These are phyloP conservation scores for Halcyon malimbica DNA, from an alignment of 2,113 vertebrate species.

Conservation along the genomic window DNA sequence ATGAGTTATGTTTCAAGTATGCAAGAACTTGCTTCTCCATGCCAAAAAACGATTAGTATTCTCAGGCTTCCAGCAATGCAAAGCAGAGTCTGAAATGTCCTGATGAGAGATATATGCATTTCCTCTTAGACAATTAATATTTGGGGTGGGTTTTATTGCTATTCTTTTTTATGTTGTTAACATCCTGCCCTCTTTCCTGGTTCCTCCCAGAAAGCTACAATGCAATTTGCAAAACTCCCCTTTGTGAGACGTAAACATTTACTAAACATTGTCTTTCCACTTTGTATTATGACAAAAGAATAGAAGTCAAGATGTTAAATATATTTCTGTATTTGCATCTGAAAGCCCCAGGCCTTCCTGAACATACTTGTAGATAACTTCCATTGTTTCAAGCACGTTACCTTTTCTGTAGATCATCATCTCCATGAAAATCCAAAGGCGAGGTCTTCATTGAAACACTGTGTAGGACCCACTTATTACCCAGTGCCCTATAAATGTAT, in stretches of 20 bases:
- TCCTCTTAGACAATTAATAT: slow-evolving; percentile 73
- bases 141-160: slow-evolving; percentile 70
- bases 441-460: neutral
- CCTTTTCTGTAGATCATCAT: slow-evolving; percentile 24
- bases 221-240: slow-evolving; percentile 57
- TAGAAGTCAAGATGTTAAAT: slow-evolving; percentile 66
- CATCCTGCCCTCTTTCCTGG: slow-evolving; percentile 70
- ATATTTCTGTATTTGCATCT: slow-evolving; percentile 61
- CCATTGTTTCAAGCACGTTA: neutral
- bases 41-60: slow-evolving; percentile 61
- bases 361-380: slow-evolving; percentile 43
- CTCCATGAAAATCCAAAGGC: neutral
- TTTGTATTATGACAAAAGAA: slow-evolving; percentile 64
- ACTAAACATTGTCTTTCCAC: slow-evolving; percentile 68
- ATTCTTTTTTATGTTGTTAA: slow-evolving; percentile 71
- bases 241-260: slow-evolving; percentile 63
- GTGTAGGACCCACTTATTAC: neutral
- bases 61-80: slow-evolving; percentile 69
- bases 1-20: slow-evolving; percentile 65
- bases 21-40: slow-evolving; percentile 52
- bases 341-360: slow-evolving; percentile 62
- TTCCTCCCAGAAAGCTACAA: slow-evolving; percentile 65
- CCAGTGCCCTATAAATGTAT: neutral
- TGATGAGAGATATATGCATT: slow-evolving; percentile 72
- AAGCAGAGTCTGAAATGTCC: slow-evolving; percentile 60